Conservation (phyloP, 2,888 invertebrate species). For the Ceriagrion tenellum region DNA sequence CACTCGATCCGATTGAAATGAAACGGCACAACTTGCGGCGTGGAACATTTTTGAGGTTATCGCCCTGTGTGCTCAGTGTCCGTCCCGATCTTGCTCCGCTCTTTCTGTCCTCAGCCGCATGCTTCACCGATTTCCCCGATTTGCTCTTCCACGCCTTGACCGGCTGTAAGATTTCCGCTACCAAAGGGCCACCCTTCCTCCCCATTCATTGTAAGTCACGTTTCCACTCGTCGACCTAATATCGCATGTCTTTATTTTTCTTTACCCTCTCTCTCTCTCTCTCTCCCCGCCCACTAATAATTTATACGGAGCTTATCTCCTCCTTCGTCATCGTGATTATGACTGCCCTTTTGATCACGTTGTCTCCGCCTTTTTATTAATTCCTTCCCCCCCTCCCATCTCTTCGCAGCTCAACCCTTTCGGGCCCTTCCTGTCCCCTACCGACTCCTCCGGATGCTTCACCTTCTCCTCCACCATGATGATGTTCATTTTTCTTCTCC, state of each 20-base stretch:
- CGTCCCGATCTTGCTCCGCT: background rate
- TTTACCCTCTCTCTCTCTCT: background rate
- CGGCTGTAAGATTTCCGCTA: background rate
- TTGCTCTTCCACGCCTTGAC: background rate
- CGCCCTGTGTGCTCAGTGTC: background rate
- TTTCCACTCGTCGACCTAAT: constrained; percentile 70
- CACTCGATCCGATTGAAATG: too few species aligned
- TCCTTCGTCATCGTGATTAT: constrained; percentile 58
- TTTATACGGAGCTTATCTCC: constrained; percentile 55
- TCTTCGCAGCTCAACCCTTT: constrained; percentile 27
- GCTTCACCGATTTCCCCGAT: background rate
- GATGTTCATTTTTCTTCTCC: background rate
- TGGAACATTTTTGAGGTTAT: background rate
- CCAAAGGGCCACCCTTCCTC: constrained; percentile 57
- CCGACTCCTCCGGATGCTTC: too few species aligned
- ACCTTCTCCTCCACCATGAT: background rate
- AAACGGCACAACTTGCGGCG: background rate
- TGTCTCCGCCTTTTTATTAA: constrained; percentile 68
- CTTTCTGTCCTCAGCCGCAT: background rate
- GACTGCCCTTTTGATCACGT: constrained; percentile 51
- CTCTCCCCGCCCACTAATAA: constrained; percentile 39
- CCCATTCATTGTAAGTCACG: constrained; percentile 64
- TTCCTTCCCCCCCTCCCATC: constrained; percentile 52
- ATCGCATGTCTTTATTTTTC: constrained; percentile 69
- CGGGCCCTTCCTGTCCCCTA: background rate